These are phyloP conservation scores for Conistra vaccinii DNA, from an alignment of 2,888 invertebrate genomes.

Conservation along the genomic window DNA sequence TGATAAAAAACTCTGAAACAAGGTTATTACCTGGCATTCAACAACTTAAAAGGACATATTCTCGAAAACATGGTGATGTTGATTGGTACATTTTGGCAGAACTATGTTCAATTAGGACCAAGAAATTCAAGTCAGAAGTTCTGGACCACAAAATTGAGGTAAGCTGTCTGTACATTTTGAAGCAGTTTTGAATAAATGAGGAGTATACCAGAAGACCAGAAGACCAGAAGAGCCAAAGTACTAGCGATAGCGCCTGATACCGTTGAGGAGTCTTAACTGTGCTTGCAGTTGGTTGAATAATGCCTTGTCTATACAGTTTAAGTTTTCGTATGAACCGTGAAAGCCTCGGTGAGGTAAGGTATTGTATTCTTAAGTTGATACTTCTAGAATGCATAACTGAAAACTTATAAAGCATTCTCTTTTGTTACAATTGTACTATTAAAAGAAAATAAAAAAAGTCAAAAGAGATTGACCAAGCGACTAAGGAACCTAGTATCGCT, in stretches of 20 bases:
- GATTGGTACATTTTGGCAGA: not conserved
- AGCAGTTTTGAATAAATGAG: slow-evolving; percentile 43
- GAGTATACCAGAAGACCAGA: too few species aligned
- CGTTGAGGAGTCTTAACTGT: not conserved
- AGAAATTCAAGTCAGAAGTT: slow-evolving; percentile 13
- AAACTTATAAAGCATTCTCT: not conserved
- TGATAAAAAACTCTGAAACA: not conserved
- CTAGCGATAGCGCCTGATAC: not conserved
- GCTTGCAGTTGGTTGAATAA: slow-evolving; percentile 14
- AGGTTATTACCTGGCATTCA: not conserved
- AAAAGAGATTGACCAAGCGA: too few species aligned
- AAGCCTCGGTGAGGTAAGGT: not conserved
- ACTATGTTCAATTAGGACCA: not conserved
- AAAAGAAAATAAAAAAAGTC: not conserved
- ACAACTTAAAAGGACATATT: not conserved
- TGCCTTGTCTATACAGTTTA: not conserved
- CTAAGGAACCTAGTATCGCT: too few species aligned
- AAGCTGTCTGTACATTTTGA: slow-evolving; percentile 24
- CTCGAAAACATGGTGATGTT: not conserved
- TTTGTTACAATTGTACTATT: not conserved
- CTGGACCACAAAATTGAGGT: slow-evolving; percentile 13
- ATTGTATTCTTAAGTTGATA: not conserved
- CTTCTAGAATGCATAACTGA: not conserved
- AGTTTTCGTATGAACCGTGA: not conserved
- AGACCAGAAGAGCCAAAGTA: not conserved